Base-by-base conservation (phyloP, 2,888 invertebrate genomes). In the Drosophila macrothrix region DNA sequence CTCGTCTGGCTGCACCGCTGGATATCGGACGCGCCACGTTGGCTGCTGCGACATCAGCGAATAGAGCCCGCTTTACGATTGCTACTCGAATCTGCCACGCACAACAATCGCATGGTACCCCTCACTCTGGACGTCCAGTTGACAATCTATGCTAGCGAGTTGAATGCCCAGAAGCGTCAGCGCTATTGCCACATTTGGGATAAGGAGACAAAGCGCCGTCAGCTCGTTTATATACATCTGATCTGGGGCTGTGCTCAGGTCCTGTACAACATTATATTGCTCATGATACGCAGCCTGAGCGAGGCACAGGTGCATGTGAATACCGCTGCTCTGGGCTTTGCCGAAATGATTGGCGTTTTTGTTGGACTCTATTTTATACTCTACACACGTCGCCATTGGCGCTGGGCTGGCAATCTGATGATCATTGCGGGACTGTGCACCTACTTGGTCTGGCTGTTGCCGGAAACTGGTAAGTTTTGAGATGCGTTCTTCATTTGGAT, bases 11-110 rank as follows among this genome's bases (percentile, higher is more conserved):
- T 93, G 49, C 93, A 93, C 68, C 93, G 92, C 71, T 93, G 92
- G 92, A 93, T 94, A 39, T 91, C 94, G 1, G 94, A 94, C 68
- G 92, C 94, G 1, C 94, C 94, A 0, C 91, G 93, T 14, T 94
- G 94, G 94, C 82, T 93, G 16, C 77, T 93, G 4, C 90, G 86
- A 2, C 90, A 91, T 28, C 91, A 92, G 4, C 84, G 91, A 35
- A 81, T 92, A 14, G 93, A 92, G 60, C 82, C 83, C 29, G 92
- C 93, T 0, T 76, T 93, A 19, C 80, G 86, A 31, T 83, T 93
- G 25, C 73, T 94, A 0, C 79, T 93, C 14, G 91, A 93, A 72
- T 93, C 93, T 0, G 92, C 93, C 16, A 88, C 91, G 2, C 90
- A 91, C 50, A 94, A 94, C 79, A 92, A 93, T 61, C 91, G 89